Conservation (phyloP, 2,113 vertebrate species). For the Lynx canadensis region DNA sequence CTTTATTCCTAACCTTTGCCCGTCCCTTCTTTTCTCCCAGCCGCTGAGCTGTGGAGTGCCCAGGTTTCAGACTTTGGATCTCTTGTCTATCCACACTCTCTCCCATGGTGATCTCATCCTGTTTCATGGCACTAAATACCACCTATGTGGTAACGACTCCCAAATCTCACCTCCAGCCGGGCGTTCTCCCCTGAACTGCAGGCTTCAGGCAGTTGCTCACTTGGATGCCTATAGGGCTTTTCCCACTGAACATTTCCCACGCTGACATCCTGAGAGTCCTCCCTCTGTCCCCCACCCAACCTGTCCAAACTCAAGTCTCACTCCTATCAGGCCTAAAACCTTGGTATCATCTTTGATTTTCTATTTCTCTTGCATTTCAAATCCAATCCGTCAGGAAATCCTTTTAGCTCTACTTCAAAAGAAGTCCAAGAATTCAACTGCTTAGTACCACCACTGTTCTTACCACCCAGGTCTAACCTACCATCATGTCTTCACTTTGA, state of each 20-base stretch:
- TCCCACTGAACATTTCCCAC: not conserved
- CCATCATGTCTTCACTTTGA: not conserved
- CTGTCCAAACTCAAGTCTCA: not conserved
- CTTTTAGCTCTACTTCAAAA: not conserved
- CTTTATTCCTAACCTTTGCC: not conserved
- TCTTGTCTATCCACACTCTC: not conserved
- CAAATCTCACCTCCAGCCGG: not conserved
- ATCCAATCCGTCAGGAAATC: not conserved
- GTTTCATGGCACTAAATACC: not conserved
- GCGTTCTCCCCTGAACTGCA: not conserved
- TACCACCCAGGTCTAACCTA: not conserved
- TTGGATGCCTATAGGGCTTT: not conserved
- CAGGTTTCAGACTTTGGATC: not conserved
- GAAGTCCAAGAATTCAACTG: not conserved
- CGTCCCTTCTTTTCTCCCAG: not conserved
- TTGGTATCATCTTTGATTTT: not conserved
- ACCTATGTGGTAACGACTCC: not conserved
- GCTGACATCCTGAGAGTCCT: not conserved
- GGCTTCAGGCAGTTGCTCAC: not conserved
- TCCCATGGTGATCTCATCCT: conserved; percentile 2
- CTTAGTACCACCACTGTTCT: not conserved
- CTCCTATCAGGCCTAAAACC: not conserved
- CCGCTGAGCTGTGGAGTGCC: not conserved
- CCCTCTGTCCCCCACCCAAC: not conserved
- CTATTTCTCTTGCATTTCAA: not conserved